Percentiles rank a stretch among this genome's conserved stretches.
phyloP scores from a whole-genome alignment of 2,888 invertebrate species.

The Phyto melanocephala region DNA sequence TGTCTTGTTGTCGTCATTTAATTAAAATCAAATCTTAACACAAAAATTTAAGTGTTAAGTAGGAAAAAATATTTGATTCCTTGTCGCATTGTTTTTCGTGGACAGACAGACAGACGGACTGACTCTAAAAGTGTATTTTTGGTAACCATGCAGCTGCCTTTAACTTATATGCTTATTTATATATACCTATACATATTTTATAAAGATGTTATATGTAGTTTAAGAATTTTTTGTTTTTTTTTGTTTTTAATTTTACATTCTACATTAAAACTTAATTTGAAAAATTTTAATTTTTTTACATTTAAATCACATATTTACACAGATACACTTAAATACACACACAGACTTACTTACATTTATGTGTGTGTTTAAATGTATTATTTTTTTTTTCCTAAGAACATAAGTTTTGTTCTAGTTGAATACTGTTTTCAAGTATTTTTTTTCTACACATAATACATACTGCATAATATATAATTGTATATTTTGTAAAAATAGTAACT shows the following conservation, averaged over 20 bases:
- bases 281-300: constrained; percentile 22
- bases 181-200: too few species aligned
- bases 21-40: constrained; percentile 63
- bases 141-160: constrained; percentile 41
- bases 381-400: constrained; percentile 34
- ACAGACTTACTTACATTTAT: not conserved
- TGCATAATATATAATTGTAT: constrained; percentile 1
- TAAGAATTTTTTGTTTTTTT: too few species aligned
- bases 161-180: not conserved
- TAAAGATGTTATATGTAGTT: constrained; percentile 33
- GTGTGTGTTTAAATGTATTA: not conserved
- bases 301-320: constrained; percentile 47
- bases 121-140: constrained; percentile 15
- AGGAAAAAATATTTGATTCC: constrained; percentile 28
- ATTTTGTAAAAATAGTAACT: constrained; percentile 37
- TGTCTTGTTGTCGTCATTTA: constrained; percentile 46
- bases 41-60: constrained; percentile 16
- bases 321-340: not conserved
- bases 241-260: not conserved
- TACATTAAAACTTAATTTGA: constrained; percentile 16
- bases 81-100: not conserved
- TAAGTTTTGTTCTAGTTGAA: constrained; percentile 22
- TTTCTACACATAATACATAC: too few species aligned
- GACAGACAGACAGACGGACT: too few species aligned
- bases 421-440: constrained; percentile 61